These are phyloP conservation scores for Notolepis coatsorum DNA, from an alignment of 2,797 vertebrate genomes.

Conservation along the genomic window DNA sequence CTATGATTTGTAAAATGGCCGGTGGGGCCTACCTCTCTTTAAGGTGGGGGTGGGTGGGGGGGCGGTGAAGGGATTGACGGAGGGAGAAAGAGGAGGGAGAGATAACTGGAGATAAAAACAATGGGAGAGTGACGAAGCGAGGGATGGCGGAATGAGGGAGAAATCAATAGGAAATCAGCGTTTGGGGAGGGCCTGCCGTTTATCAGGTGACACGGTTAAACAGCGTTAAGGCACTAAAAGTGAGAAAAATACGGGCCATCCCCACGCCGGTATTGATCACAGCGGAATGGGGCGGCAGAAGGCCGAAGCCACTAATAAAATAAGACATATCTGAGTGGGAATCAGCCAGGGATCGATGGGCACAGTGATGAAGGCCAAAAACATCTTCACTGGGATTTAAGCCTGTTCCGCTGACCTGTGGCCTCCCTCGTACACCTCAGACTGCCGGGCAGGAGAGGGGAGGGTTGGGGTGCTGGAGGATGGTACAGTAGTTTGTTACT, in stretches of 20 bases:
- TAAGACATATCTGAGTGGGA: slow-evolving; percentile 93
- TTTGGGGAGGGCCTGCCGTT: slow-evolving; percentile 94
- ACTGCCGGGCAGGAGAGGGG: no score
- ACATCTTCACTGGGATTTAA: slow-evolving; percentile 84
- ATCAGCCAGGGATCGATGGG: slow-evolving; percentile 84
- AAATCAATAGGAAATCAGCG: slow-evolving; percentile 99
- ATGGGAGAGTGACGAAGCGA: slow-evolving; percentile 86
- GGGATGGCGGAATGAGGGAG: slow-evolving; percentile 86
- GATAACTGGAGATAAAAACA: slow-evolving; percentile 92
- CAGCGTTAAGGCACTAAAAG: slow-evolving; percentile 90
- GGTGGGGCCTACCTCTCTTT: slow-evolving; percentile 30
- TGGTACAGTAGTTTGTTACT: slow-evolving; percentile 23
- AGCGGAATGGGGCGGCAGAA: slow-evolving; percentile 91
- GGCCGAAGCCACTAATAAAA: slow-evolving; percentile 99
- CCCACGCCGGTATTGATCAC: slow-evolving; percentile 94
- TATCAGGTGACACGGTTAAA: slow-evolving; percentile 97
- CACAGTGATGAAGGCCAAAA: slow-evolving; percentile 86
- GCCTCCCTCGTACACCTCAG: slow-evolving; percentile 39
- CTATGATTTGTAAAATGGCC: slow-evolving; percentile 40
- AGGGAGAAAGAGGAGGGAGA: slow-evolving; percentile 25
- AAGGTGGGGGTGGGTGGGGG: slow-evolving; percentile 30
- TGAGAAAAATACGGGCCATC: slow-evolving; percentile 96
- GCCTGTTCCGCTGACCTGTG: slow-evolving; percentile 59
- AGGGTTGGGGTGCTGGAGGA: slow-evolving; percentile 37
- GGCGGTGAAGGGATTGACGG: slow-evolving; percentile 27